Conservation (phyloP, 2,113 vertebrate species). For the Columbina picui region DNA sequence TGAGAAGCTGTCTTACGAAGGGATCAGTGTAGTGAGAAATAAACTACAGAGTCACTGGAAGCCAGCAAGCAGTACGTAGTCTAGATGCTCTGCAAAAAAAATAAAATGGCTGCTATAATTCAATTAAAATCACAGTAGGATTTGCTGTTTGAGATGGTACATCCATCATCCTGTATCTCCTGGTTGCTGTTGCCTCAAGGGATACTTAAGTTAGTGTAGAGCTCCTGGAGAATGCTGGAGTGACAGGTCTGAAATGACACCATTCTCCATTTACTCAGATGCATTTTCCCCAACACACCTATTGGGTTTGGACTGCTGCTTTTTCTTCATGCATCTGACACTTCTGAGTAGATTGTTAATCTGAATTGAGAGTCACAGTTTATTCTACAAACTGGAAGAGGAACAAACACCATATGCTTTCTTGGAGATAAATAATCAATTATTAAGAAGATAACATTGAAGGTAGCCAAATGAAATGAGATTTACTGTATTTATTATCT, state of each 20-base stretch:
- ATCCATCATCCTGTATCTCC: neutral
- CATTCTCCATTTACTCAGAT: neutral
- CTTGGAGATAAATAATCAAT: neutral
- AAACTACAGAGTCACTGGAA: slow-evolving; percentile 20
- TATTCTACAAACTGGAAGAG: neutral
- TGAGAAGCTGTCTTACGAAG: neutral
- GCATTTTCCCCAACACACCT: neutral
- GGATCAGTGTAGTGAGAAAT: slow-evolving; percentile 26
- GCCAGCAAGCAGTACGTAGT: neutral
- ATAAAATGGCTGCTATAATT: neutral
- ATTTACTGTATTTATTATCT: neutral
- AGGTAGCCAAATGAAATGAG: too few relatives aligned
- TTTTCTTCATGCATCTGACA: rapidly evolving
- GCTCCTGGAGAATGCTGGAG: neutral
- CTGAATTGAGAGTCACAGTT: rapidly evolving
- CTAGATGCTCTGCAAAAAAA: neutral
- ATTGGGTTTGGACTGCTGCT: neutral
- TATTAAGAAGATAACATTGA: neutral
- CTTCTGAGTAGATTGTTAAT: neutral
- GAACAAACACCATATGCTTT: rapidly evolving
- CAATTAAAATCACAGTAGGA: slow-evolving; percentile 11
- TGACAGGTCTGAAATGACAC: neutral
- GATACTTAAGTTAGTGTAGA: neutral
- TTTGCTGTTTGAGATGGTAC: neutral
- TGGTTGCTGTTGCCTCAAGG: neutral